phyloP scores from a whole-genome alignment of 2,888 invertebrate species.

The Epicampocera succincta region DNA sequence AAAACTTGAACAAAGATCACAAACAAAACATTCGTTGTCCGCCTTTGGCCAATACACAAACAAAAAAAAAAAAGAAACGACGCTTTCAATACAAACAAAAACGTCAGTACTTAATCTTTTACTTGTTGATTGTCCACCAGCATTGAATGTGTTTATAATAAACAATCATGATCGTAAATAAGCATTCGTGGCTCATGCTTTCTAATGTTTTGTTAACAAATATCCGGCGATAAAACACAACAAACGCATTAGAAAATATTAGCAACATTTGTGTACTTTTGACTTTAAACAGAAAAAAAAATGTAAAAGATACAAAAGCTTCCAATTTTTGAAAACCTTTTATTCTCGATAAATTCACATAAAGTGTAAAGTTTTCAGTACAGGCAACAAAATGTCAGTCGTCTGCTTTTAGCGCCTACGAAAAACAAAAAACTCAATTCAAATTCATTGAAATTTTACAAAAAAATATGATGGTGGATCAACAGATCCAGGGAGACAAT shows the following conservation, averaged over 20 bases:
- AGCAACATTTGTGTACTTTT: not conserved
- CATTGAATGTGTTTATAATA: conserved; percentile 54
- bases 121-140: conserved; percentile 61
- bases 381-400: no score
- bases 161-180: conserved; percentile 64
- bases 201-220: conserved; percentile 35
- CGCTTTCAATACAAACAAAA: conserved; percentile 6
- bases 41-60: conserved; percentile 52
- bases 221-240: not conserved
- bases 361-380: no score
- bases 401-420: no score
- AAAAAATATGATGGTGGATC: no score
- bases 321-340: no score
- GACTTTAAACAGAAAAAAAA: no score
- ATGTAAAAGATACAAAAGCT: no score
- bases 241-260: not conserved
- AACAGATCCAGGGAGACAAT: no score
- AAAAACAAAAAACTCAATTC: no score
- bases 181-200: conserved; percentile 61
- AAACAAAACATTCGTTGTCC: conserved; percentile 56
- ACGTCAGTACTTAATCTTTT: conserved; percentile 65
- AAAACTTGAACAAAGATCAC: conserved; percentile 47
- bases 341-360: no score
- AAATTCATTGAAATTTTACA: no score
- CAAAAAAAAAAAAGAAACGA: conserved; percentile 4